These are phyloP conservation scores for Pelecanoides urinatrix DNA, from an alignment of 2,113 vertebrate genomes.

Conservation along the genomic window DNA sequence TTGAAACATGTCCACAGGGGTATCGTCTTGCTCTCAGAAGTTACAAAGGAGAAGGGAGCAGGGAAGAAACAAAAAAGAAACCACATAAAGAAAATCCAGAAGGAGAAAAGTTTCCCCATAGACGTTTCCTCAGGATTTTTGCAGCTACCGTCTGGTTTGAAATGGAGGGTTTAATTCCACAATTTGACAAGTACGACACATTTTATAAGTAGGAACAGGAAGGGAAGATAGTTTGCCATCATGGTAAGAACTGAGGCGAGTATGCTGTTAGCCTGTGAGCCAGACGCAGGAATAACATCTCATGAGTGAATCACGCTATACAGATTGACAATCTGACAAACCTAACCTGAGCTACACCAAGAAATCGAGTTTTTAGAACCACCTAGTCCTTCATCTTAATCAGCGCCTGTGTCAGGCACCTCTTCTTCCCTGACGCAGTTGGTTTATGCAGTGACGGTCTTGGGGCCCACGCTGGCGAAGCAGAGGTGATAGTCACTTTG, in stretches of 20 bases:
- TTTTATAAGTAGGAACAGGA: constrained; percentile 18
- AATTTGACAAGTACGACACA: neutral
- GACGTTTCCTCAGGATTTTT: neutral
- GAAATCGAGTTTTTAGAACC: neutral
- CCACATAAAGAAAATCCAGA: neutral
- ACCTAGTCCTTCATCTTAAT: neutral
- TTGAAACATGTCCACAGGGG: neutral
- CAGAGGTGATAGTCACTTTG: neutral
- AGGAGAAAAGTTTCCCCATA: neutral
- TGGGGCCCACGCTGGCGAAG: neutral
- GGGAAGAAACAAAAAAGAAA: neutral
- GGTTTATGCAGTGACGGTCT: neutral
- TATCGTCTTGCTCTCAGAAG: neutral
- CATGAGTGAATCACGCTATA: neutral
- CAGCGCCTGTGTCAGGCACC: neutral
- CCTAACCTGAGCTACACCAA: neutral
- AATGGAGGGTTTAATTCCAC: neutral
- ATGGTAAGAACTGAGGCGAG: neutral
- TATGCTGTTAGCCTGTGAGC: neutral
- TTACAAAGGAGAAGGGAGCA: neutral
- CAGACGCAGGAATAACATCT: constrained; percentile 34
- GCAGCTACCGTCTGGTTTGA: neutral
- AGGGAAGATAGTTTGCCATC: neutral
- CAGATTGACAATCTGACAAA: constrained; percentile 14
- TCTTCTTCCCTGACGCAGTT: neutral